These are phyloP conservation scores for Homarus gammarus DNA, from an alignment of 2,888 invertebrate species.

Conservation along the genomic window DNA sequence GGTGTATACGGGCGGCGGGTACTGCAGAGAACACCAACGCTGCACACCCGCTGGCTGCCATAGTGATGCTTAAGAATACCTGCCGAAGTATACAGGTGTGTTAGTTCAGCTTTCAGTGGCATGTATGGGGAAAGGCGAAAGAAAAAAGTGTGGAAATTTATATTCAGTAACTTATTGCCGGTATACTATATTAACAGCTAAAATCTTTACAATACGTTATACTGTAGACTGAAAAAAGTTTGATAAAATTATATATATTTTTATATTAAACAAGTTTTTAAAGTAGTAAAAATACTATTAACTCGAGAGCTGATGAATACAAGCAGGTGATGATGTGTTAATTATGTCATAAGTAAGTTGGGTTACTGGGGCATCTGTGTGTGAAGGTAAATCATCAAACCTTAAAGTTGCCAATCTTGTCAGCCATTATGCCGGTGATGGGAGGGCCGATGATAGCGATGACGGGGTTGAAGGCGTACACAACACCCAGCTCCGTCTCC, in stretches of 20 bases:
- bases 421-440: constrained; percentile 87
- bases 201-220: neutral
- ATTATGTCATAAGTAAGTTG: too few species aligned
- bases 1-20: constrained; percentile 42
- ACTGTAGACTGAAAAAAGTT: neutral
- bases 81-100: neutral
- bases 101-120: too few species aligned
- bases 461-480: constrained; percentile 88
- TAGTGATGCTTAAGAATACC: constrained; percentile 63
- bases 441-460: constrained; percentile 90
- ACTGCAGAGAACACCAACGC: constrained; percentile 58
- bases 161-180: neutral
- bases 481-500: constrained; percentile 89
- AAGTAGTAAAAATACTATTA: too few species aligned
- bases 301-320: too few species aligned
- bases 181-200: neutral
- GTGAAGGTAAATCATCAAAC: too few species aligned
- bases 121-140: neutral
- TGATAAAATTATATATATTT: too few species aligned
- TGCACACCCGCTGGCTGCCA: constrained; percentile 58
- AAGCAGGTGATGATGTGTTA: too few species aligned
- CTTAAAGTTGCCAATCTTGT: constrained; percentile 88
- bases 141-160: neutral
- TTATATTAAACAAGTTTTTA: too few species aligned
- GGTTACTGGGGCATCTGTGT: too few species aligned